Conservation (phyloP, 2,797 vertebrate genomes). For the Myiotriccus ornatus region DNA sequence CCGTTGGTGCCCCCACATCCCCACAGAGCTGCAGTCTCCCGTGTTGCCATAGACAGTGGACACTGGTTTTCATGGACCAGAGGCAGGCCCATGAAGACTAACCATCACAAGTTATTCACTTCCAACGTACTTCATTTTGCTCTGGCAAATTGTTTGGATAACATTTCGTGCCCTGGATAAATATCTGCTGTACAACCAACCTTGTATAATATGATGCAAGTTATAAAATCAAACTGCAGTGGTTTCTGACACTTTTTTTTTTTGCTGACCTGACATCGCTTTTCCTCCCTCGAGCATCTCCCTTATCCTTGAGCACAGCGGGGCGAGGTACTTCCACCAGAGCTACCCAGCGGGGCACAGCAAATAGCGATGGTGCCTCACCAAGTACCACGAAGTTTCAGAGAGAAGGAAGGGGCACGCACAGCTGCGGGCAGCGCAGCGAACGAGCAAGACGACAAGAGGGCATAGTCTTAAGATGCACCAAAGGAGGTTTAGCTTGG, state of each 20-base stretch:
- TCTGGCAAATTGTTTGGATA: rapidly evolving
- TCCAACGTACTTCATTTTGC: rapidly evolving
- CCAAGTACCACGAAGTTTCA: rapidly evolving
- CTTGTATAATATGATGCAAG: rapidly evolving
- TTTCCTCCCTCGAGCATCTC: neutral
- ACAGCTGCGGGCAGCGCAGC: rapidly evolving
- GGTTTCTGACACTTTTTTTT: rapidly evolving
- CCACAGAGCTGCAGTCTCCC: rapidly evolving
- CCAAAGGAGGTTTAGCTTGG: neutral
- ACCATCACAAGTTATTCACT: neutral
- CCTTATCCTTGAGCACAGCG: rapidly evolving
- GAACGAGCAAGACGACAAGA: rapidly evolving
- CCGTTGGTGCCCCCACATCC: neutral
- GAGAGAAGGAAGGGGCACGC: too few species aligned
- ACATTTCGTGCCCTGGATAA: neutral
- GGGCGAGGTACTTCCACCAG: rapidly evolving
- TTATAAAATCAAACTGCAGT: neutral
- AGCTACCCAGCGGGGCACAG: neutral
- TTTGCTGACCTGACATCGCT: rapidly evolving
- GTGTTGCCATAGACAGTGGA: rapidly evolving
- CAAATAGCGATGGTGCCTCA: rapidly evolving
- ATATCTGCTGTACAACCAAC: neutral
- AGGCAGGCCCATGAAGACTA: neutral
- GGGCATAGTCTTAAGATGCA: too few species aligned
- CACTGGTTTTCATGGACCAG: neutral